phyloP scores from a whole-genome alignment of 92 coral and sea anemone genomes.

The Zoanthus gigantus region DNA sequence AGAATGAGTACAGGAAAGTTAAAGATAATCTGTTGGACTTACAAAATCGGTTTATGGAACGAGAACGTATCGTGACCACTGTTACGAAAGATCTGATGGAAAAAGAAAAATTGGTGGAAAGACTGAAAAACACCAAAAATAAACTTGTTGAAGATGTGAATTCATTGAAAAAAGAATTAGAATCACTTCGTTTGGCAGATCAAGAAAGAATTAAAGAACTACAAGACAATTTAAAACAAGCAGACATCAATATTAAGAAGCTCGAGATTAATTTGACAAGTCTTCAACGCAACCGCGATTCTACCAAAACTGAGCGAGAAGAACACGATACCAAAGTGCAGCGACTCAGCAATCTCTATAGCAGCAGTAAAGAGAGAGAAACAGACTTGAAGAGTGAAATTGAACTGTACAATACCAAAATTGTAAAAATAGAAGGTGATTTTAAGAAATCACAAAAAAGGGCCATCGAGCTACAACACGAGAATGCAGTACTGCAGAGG shows the following conservation, averaged over 20 bases:
- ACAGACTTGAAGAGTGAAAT: slow-evolving; percentile 88
- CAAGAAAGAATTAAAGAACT: slow-evolving; percentile 86
- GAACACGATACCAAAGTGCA: slow-evolving; percentile 78
- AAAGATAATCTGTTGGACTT: slow-evolving; percentile 78
- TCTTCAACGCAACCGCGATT: slow-evolving; percentile 70
- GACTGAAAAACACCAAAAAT: slow-evolving; percentile 77
- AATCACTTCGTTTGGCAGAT: slow-evolving; percentile 76
- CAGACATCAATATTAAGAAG: slow-evolving; percentile 71
- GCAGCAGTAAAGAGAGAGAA: slow-evolving; percentile 86
- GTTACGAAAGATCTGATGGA: slow-evolving; percentile 85
- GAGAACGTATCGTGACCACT: slow-evolving; percentile 78
- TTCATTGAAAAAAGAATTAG: slow-evolving; percentile 87
- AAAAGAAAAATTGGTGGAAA: slow-evolving; percentile 76
- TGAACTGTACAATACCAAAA: slow-evolving; percentile 72
- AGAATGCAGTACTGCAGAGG: slow-evolving; percentile 70
- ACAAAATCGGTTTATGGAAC: slow-evolving; percentile 81
- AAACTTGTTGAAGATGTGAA: slow-evolving; percentile 73
- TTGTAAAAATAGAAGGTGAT: slow-evolving; percentile 76
- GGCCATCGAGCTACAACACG: slow-evolving; percentile 82
- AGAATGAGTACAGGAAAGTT: slow-evolving; percentile 85
- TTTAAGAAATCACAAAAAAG: slow-evolving; percentile 86
- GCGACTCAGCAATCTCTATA: slow-evolving; percentile 79
- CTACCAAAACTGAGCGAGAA: slow-evolving; percentile 77
- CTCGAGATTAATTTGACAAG: slow-evolving; percentile 77
- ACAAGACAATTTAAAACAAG: slow-evolving; percentile 84